Conservation (phyloP, 1,140 invertebrate species). For the Patella vulgata region DNA sequence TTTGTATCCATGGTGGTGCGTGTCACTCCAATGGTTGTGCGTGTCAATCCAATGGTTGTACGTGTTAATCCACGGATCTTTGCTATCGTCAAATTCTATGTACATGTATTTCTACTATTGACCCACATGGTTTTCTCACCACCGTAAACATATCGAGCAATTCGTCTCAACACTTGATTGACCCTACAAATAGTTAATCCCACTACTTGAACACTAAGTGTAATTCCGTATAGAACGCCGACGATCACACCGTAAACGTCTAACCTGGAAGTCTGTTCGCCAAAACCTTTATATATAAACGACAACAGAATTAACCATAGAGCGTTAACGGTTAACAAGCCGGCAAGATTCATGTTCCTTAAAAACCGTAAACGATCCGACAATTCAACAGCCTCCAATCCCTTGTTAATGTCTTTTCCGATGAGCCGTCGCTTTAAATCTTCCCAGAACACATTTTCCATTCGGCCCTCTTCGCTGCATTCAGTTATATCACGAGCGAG, state of each 20-base stretch:
- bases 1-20: no score
- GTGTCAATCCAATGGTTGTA: no score
- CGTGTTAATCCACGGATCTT: no score
- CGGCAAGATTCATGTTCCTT: conserved; percentile 26
- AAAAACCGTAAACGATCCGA: conserved; percentile 26
- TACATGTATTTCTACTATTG: conserved; percentile 5
- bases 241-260: conserved; percentile 47
- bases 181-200: conserved; percentile 36
- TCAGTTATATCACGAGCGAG: conserved; percentile 25
- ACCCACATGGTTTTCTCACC: conserved; percentile 33
- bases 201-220: conserved; percentile 38
- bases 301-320: conserved; percentile 40
- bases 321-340: conserved; percentile 32
- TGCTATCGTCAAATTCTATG: no score
- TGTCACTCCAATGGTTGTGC: no score
- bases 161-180: conserved; percentile 22
- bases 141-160: conserved; percentile 31
- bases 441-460: conserved; percentile 40
- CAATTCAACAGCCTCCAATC: conserved; percentile 31
- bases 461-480: conserved; percentile 19
- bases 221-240: conserved; percentile 45
- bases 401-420: conserved; percentile 38
- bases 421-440: conserved; percentile 16
- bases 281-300: conserved; percentile 39
- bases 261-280: conserved; percentile 30